A percentile compares a stretch with the other conserved stretches of the same genome.
These are phyloP conservation scores for Metellina segmentata DNA, from an alignment of 2,888 invertebrate species.

Conservation along the genomic window DNA sequence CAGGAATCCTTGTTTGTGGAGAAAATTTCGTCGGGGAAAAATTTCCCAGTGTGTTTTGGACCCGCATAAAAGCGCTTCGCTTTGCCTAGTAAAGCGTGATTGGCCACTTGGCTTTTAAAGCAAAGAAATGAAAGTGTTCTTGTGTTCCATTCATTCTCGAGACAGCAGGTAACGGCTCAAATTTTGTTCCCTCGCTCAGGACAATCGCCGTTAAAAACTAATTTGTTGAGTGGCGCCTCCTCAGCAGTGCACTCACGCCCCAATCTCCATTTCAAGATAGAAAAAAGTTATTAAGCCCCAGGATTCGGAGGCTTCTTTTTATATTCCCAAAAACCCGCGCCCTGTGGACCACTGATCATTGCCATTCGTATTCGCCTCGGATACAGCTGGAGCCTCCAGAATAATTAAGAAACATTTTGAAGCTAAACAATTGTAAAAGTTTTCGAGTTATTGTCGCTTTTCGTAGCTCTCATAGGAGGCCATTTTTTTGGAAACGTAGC, in stretches of 20 bases:
- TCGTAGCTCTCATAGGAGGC: not conserved
- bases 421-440: not conserved
- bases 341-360: not conserved
- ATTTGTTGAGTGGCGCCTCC: constrained; percentile 72
- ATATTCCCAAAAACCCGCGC: constrained; percentile 56
- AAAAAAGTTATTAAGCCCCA: constrained; percentile 68
- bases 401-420: constrained; percentile 19
- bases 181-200: constrained; percentile 48
- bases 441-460: not conserved
- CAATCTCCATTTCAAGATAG: constrained; percentile 71
- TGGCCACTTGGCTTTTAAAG: constrained; percentile 70
- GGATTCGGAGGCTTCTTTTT: constrained; percentile 72
- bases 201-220: constrained; percentile 75
- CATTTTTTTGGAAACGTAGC: too few species aligned
- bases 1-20: not conserved
- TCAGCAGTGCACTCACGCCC: constrained; percentile 70
- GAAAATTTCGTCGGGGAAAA: not conserved
- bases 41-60: not conserved
- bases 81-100: constrained; percentile 68
- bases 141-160: constrained; percentile 68
- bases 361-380: not conserved
- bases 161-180: constrained; percentile 73
- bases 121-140: constrained; percentile 69
- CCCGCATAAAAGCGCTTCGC: constrained; percentile 61
- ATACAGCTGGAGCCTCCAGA: not conserved